These are phyloP conservation scores for Schlechtendalia chinensis DNA, from an alignment of 1,140 invertebrate genomes.

Conservation along the genomic window DNA sequence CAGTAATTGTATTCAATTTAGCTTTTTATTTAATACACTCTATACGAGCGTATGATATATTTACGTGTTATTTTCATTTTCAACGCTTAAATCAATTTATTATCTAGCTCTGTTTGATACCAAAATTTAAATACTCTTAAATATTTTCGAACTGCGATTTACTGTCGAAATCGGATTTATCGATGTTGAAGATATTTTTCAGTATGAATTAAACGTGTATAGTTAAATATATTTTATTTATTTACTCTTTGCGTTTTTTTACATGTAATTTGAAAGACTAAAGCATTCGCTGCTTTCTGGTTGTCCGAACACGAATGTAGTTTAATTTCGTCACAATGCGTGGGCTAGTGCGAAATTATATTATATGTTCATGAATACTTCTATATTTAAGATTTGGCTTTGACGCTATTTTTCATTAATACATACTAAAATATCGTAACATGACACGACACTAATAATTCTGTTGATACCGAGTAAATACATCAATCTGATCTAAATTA, in stretches of 20 bases:
- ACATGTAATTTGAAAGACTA: not conserved
- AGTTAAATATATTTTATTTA: not conserved
- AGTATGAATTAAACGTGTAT: not conserved
- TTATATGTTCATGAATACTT: constrained; percentile 15
- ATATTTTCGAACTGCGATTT: not conserved
- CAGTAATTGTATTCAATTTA: not conserved
- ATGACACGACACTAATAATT: not conserved
- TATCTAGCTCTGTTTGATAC: not conserved
- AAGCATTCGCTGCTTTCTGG: not conserved
- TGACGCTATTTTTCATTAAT: not conserved
- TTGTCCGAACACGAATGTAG: not conserved
- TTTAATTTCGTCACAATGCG: constrained; percentile 43
- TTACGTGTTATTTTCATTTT: not conserved
- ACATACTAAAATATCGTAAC: not conserved
- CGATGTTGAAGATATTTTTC: not conserved
- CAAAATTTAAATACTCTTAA: not conserved
- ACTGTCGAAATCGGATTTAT: not conserved
- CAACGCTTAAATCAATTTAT: not conserved
- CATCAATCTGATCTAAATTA: too few relatives aligned
- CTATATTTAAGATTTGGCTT: constrained; percentile 42
- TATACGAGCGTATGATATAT: not conserved
- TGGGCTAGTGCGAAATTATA: constrained; percentile 23
- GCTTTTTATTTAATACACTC: too few relatives aligned
- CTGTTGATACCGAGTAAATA: not conserved
- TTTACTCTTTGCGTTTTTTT: not conserved